Evolutionary conservation across 2,888 invertebrate genomes (phyloP), one percentile per base, ranked within the genome.

Genomic region (Nomada flava): DNA sequence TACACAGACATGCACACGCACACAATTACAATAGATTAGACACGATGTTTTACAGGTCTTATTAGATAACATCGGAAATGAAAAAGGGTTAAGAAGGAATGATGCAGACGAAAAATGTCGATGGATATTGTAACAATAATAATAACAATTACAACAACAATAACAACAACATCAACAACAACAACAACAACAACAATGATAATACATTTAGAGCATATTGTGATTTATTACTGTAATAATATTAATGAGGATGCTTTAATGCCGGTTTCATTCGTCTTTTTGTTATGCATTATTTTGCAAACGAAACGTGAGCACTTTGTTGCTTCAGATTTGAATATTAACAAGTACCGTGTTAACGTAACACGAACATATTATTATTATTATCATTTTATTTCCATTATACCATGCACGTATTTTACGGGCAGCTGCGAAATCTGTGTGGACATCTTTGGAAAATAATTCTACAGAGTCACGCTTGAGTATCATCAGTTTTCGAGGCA

Each of bases 171-270:
- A n/a, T n/a, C n/a, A 20, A 20, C 44, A 78, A 75, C 63, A 69
- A 68, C 74, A 76, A 77, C 69, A 65, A 67, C 57, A 77, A 70
- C 57, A 83, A 83, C 68, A 82, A 83, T 83, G 83, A 80, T 80
- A 79, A 86, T 90, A 90, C 90, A 88, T 89, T 92, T 90, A 90
- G 91, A 92, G 91, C 91, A 91, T 92, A 93, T 89, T 92, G 91
- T 90, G 86, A 90, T 93, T 93, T 93, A 93, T 93, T 93, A 89
- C 87, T 89, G 89, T 90, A 91, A 90, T 89, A 90, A 86, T 90
- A 90, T 83, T 91, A 89, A 86, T 89, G 88, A 87, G 88, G 88
- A 91, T 89, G 70, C 36, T 70, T 70, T 70, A 85, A 89, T 88
- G 82, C 79, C 74, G 76, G 70, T 73, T 79, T 67, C 59, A 63